Conservation (phyloP, 2,888 invertebrate species). For the Myopa testacea region DNA sequence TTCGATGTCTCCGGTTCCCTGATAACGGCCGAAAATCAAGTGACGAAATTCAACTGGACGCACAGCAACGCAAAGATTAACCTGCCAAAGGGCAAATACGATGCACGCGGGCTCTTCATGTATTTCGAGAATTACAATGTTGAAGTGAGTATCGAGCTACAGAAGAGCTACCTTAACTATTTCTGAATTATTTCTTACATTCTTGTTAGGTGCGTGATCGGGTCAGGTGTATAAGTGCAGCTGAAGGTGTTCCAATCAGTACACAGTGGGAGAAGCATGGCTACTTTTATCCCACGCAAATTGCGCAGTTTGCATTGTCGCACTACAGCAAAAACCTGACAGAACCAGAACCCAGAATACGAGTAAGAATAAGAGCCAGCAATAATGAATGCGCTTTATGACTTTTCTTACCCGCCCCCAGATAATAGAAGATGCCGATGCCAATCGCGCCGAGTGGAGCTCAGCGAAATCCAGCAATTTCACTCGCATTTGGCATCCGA, state of each 20-base stretch:
- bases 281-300: slow-evolving; percentile 98
- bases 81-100: slow-evolving; percentile 88
- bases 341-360: slow-evolving; percentile 82
- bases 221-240: slow-evolving; percentile 95
- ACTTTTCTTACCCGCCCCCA: slow-evolving; percentile 36
- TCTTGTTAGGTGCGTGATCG: slow-evolving; percentile 77
- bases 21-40: slow-evolving; percentile 51
- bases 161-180: neutral
- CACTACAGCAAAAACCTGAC: slow-evolving; percentile 96
- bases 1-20: slow-evolving; percentile 95
- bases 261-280: slow-evolving; percentile 97
- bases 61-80: slow-evolving; percentile 94
- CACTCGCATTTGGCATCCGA: slow-evolving; percentile 73
- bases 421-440: slow-evolving; percentile 81
- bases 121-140: slow-evolving; percentile 99
- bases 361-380: slow-evolving; percentile 56
- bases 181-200: neutral
- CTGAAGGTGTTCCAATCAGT: slow-evolving; percentile 94
- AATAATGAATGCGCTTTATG: neutral
- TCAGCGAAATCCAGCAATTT: slow-evolving; percentile 78
- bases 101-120: slow-evolving; percentile 91
- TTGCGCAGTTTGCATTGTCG: slow-evolving; percentile 96
- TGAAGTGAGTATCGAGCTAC: slow-evolving; percentile 71
- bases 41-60: slow-evolving; percentile 92
- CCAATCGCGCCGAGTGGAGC: slow-evolving; percentile 77